phyloP scores from a whole-genome alignment of 2,797 vertebrate species.

The Gymnoscopelus microlampas region DNA sequence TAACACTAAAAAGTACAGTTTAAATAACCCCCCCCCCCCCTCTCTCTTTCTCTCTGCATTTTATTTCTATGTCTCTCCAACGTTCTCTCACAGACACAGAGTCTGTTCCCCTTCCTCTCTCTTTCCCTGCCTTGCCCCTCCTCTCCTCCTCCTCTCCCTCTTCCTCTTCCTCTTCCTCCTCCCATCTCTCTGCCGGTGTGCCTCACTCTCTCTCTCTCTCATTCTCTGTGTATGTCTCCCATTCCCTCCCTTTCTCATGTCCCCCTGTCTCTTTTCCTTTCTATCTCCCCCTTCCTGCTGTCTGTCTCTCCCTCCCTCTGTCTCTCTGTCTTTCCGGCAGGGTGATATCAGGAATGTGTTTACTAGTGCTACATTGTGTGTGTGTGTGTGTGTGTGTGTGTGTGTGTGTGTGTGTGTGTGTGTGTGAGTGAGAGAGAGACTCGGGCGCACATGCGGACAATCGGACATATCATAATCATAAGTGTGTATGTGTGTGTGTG shows the following conservation, averaged over 20 bases:
- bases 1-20: no score
- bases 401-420: constrained; percentile 16
- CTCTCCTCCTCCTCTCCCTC: constrained; percentile 1
- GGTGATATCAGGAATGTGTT: constrained; percentile 74
- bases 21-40: constrained; percentile 2
- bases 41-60: constrained; percentile 27
- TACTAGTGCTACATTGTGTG: constrained; percentile 63
- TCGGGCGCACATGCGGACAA: no score
- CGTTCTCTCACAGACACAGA: constrained; percentile 6
- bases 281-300: constrained; percentile 9
- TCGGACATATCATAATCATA: no score
- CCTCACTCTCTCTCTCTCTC: constrained; percentile 6
- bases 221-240: constrained; percentile 7
- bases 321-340: constrained; percentile 14
- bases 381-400: constrained; percentile 28
- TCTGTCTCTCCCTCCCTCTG: constrained; percentile 2
- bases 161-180: constrained; percentile 20
- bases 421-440: no score
- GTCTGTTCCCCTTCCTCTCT: constrained; percentile 8
- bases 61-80: constrained; percentile 22
- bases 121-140: constrained; percentile 10
- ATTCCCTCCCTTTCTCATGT: constrained; percentile 19
- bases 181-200: constrained; percentile 14
- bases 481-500: constrained; percentile 45
- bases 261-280: constrained; percentile 22